These are phyloP conservation scores for Julus scanicus DNA, from an alignment of 2,888 invertebrate species.

Conservation along the genomic window DNA sequence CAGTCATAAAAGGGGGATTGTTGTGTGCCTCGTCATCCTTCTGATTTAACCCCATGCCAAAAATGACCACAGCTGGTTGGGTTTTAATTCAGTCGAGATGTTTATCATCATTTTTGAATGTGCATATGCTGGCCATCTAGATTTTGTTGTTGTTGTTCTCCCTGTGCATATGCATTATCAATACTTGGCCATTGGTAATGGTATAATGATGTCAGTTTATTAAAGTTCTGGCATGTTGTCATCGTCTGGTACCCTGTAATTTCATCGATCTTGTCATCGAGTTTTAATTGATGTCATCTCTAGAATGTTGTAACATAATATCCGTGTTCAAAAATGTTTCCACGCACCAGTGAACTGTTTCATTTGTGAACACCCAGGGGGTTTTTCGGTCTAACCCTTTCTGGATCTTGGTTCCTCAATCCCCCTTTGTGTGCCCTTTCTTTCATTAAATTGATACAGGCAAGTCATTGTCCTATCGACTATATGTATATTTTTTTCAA, in stretches of 20 bases:
- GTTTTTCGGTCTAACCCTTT: too few relatives aligned
- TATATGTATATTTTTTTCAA: too few relatives aligned
- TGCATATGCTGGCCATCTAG: background rate
- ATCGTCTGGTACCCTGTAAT: background rate
- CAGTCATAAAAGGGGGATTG: slow-evolving; percentile 10
- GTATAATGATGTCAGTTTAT: background rate
- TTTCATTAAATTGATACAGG: too few relatives aligned
- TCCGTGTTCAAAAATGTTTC: background rate
- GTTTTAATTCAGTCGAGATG: background rate
- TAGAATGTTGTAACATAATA: background rate
- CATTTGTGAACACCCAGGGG: too few relatives aligned
- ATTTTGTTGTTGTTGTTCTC: background rate
- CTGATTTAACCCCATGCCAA: slow-evolving; percentile 19
- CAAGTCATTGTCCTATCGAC: too few relatives aligned
- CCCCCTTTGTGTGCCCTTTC: too few relatives aligned
- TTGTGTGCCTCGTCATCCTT: background rate
- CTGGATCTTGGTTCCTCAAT: too few relatives aligned
- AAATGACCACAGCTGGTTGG: slow-evolving; percentile 28
- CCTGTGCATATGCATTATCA: background rate
- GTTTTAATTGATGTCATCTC: background rate
- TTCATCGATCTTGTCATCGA: background rate
- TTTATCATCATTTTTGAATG: background rate
- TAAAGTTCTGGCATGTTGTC: background rate
- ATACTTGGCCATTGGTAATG: background rate
- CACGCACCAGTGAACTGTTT: too few relatives aligned